Conservation (phyloP, 2,113 vertebrate genomes). For the Cygnus atratus region DNA sequence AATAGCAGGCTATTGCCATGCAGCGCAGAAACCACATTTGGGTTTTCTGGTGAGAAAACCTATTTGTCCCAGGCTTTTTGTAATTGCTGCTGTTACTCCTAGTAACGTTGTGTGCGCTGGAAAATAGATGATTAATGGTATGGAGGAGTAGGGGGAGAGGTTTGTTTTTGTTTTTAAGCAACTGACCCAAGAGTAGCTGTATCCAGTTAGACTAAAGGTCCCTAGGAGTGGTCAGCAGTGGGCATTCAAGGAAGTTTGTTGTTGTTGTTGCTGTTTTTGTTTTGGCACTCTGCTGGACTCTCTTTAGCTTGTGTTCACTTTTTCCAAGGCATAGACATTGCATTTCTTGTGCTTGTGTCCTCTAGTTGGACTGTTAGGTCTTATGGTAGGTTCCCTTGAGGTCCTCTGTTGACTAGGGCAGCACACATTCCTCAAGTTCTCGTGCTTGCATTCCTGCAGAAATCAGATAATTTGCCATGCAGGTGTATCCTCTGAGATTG, state of each 20-base stretch:
- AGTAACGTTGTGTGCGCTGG: not conserved
- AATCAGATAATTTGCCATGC: not conserved
- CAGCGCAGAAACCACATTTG: not conserved
- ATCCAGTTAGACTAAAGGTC: not conserved
- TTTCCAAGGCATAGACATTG: not conserved
- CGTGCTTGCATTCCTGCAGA: not conserved
- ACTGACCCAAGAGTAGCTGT: conserved; percentile 24
- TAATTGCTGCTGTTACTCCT: not conserved
- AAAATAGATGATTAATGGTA: not conserved
- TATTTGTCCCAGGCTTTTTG: not conserved
- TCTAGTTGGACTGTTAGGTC: not conserved
- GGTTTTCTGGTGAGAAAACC: not conserved
- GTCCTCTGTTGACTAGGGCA: not conserved
- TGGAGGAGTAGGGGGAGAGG: not conserved
- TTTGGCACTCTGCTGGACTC: not conserved
- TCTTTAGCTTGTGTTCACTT: not conserved
- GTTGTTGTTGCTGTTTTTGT: not conserved
- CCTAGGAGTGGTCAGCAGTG: not conserved
- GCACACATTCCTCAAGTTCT: not conserved
- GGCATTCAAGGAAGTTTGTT: not conserved
- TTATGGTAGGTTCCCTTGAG: not conserved
- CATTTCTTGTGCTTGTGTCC: not conserved
- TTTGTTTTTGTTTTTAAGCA: not conserved
- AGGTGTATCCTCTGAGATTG: not conserved
- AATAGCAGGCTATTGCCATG: not conserved